phyloP scores from a whole-genome alignment of 2,888 invertebrate species.

The Dynastes maya region DNA sequence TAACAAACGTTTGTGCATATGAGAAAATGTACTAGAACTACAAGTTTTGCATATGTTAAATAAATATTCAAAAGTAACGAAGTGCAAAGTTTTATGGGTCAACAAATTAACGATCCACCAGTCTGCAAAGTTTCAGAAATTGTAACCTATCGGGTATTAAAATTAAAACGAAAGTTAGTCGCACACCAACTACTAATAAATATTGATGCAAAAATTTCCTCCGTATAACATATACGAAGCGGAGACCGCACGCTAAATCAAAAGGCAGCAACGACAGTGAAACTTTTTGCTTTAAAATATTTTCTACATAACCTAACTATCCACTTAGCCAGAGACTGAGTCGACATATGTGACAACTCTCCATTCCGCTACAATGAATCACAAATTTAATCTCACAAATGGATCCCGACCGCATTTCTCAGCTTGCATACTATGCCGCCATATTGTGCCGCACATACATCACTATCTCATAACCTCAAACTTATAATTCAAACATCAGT shows the following conservation, averaged over 20 bases:
- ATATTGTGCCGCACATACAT: constrained; percentile 69
- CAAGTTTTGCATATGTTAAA: neutral
- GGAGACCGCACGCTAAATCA: constrained; percentile 62
- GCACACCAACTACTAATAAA: constrained; percentile 45
- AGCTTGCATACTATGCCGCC: constrained; percentile 63
- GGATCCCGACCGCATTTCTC: constrained; percentile 69
- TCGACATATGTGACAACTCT: constrained; percentile 79
- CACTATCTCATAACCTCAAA: constrained; percentile 63
- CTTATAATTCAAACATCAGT: constrained; percentile 56
- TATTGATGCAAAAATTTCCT: constrained; percentile 48
- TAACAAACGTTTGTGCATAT: neutral
- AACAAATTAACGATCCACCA: constrained; percentile 36
- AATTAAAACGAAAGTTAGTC: constrained; percentile 47
- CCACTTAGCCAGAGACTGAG: constrained; percentile 69
- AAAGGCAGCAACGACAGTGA: constrained; percentile 52
- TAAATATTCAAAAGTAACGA: constrained; percentile 20
- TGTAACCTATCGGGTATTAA: constrained; percentile 10
- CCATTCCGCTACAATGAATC: constrained; percentile 74
- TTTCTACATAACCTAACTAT: constrained; percentile 69
- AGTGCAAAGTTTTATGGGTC: constrained; percentile 34
- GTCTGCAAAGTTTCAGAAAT: constrained; percentile 45
- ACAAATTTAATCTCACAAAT: constrained; percentile 84
- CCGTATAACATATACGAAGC: constrained; percentile 9
- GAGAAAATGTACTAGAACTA: neutral
- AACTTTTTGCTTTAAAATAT: constrained; percentile 68